phyloP scores from a whole-genome alignment of 1,140 invertebrate species.

The Drosophila yakuba region DNA sequence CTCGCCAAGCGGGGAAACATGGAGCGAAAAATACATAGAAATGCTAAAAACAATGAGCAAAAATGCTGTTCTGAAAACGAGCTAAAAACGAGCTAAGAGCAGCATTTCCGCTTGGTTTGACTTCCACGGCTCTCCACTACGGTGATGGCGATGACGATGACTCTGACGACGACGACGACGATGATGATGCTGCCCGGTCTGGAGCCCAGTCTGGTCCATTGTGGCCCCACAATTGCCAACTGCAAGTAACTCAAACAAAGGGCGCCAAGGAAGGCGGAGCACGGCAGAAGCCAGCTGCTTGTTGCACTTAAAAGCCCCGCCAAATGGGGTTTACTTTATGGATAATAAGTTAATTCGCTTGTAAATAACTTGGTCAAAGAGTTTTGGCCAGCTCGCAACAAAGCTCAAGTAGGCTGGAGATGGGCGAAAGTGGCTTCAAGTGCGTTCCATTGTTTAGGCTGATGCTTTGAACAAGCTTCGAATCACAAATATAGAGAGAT shows the following conservation, averaged over 20 bases:
- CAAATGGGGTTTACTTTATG: constrained; percentile 81
- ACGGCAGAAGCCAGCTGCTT: constrained; percentile 53
- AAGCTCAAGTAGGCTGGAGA: constrained; percentile 7
- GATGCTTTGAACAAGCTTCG: too few species aligned
- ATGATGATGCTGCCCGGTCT: constrained; percentile 36
- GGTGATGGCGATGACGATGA: neutral
- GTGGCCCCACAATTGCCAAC: constrained; percentile 60
- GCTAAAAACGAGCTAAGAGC: constrained; percentile 81
- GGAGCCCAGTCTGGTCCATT: constrained; percentile 41
- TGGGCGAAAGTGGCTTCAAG: constrained; percentile 24
- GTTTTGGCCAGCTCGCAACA: constrained; percentile 10
- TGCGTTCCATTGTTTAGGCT: neutral
- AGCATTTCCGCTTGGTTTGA: constrained; percentile 80
- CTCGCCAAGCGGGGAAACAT: constrained; percentile 24
- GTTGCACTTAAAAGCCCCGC: constrained; percentile 71
- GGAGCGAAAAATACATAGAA: constrained; percentile 38
- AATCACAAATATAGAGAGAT: too few species aligned
- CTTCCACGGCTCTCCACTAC: constrained; percentile 53
- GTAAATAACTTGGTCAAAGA: constrained; percentile 80
- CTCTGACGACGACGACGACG: constrained; percentile 1
- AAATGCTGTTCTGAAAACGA: constrained; percentile 57
- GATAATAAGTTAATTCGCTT: constrained; percentile 82
- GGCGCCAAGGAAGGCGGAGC: constrained; percentile 48
- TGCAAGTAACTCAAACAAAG: constrained; percentile 74
- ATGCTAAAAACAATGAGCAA: constrained; percentile 45